These are phyloP conservation scores for Hyalella azteca DNA, from an alignment of 2,888 invertebrate genomes.

Conservation along the genomic window DNA sequence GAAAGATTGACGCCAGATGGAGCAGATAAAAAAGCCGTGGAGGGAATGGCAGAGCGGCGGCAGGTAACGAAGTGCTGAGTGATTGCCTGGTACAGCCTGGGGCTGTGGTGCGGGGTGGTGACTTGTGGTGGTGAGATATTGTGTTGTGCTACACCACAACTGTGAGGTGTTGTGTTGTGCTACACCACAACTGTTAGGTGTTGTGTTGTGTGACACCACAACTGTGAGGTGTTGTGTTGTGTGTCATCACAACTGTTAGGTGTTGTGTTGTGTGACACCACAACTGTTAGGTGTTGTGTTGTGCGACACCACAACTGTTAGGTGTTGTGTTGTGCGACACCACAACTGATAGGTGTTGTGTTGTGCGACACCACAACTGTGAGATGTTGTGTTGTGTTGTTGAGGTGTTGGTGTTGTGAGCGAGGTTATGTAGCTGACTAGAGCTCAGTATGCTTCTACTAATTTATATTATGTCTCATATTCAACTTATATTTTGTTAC, in stretches of 20 bases:
- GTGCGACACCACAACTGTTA: too few relatives aligned
- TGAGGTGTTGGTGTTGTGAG: too few relatives aligned
- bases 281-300: too few relatives aligned
- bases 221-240: background rate
- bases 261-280: background rate
- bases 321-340: too few relatives aligned
- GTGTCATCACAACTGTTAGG: background rate
- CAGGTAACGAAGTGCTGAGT: slow-evolving; percentile 26
- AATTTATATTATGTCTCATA: too few relatives aligned
- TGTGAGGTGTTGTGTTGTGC: background rate
- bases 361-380: too few relatives aligned
- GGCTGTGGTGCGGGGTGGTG: background rate
- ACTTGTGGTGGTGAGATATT: background rate
- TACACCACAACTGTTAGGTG: background rate
- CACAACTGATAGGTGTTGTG: too few relatives aligned
- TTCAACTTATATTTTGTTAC: too few relatives aligned
- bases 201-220: background rate
- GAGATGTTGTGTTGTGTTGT: too few relatives aligned
- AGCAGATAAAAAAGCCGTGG: background rate
- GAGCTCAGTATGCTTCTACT: too few relatives aligned
- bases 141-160: background rate
- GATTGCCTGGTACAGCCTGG: slow-evolving; percentile 10
- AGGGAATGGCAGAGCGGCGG: background rate
- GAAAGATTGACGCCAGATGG: background rate
- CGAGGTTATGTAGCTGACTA: too few relatives aligned